Percentiles rank a stretch among this genome's conserved stretches.
Evolutionary conservation across 2,888 invertebrate genomes (phyloP).

Genomic region (Dryomyza anilis): DNA sequence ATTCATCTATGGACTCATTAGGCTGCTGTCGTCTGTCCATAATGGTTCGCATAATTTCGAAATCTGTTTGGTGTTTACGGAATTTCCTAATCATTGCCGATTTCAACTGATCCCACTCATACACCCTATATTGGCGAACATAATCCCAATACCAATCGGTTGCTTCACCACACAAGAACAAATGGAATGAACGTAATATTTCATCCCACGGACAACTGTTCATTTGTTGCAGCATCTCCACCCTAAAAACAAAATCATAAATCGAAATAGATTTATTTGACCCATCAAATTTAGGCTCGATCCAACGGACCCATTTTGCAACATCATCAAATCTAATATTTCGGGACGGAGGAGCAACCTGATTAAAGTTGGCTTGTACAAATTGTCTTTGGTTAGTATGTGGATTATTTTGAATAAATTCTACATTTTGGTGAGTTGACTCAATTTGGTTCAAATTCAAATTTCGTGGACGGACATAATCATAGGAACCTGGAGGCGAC

Average conservation of each 20-base stretch:
- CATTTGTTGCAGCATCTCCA: slow-evolving; percentile 1
- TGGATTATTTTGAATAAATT: background rate
- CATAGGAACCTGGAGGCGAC: background rate
- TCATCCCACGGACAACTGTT: slow-evolving; percentile 19
- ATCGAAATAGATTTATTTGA: background rate
- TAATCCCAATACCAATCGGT: slow-evolving; percentile 23
- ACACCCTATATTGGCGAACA: background rate
- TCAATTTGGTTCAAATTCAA: background rate
- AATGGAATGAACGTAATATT: slow-evolving; percentile 11
- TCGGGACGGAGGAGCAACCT: background rate
- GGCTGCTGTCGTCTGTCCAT: slow-evolving; percentile 18
- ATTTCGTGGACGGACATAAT: background rate
- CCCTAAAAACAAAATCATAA: slow-evolving; percentile 18
- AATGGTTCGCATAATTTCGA: slow-evolving; percentile 6
- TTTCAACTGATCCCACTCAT: slow-evolving; percentile 6
- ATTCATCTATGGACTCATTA: slow-evolving; percentile 19
- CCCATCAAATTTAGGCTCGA: slow-evolving; percentile 21
- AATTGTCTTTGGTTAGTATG: background rate
- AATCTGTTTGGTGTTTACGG: slow-evolving; percentile 1
- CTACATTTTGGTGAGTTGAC: background rate
- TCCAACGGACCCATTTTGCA: slow-evolving; percentile 16
- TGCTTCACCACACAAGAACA: slow-evolving; percentile 1
- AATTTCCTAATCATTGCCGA: slow-evolving; percentile 13
- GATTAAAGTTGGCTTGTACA: background rate
- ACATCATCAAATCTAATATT: background rate